These are phyloP conservation scores for Willowsia nigromaculata DNA, from an alignment of 2,888 invertebrate species.

Conservation along the genomic window DNA sequence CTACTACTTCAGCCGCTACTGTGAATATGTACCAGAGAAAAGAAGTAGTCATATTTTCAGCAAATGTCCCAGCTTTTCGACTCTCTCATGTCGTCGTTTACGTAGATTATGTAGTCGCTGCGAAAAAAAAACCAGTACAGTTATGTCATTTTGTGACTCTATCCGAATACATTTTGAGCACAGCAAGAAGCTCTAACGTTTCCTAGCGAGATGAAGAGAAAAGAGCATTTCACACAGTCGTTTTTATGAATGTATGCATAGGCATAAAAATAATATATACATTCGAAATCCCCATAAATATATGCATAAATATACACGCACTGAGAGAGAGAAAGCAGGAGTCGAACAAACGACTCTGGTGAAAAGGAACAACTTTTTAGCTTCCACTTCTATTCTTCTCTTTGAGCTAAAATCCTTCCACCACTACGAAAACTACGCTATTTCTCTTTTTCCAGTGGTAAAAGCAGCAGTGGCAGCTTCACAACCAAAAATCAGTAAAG, in stretches of 20 bases:
- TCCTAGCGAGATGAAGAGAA: too few relatives aligned
- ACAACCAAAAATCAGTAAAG: not conserved
- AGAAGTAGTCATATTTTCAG: conserved; percentile 58
- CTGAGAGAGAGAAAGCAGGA: not conserved
- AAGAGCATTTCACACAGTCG: not conserved
- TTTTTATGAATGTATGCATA: conserved; percentile 1
- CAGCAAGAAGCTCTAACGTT: too few relatives aligned
- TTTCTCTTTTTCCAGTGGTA: not conserved
- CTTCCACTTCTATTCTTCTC: conserved; percentile 34
- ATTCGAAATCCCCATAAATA: conserved; percentile 32
- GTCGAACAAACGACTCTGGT: conserved; percentile 17
- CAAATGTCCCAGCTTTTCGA: conserved; percentile 52
- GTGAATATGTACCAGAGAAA: not conserved
- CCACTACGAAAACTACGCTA: too few relatives aligned
- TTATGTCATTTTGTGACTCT: conserved; percentile 41
- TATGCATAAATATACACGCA: conserved; percentile 10
- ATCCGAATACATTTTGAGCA: not conserved
- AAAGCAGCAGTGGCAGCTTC: not conserved
- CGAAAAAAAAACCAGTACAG: not conserved
- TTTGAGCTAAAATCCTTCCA: conserved; percentile 10
- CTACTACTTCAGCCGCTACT: not conserved
- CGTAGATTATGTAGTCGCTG: conserved; percentile 38
- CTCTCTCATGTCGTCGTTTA: conserved; percentile 57
- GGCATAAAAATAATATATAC: conserved; percentile 24
- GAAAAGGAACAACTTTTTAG: conserved; percentile 31